These are phyloP conservation scores for Caenorhabditis angaria DNA, from an alignment of 2,888 invertebrate genomes.

Conservation along the genomic window DNA sequence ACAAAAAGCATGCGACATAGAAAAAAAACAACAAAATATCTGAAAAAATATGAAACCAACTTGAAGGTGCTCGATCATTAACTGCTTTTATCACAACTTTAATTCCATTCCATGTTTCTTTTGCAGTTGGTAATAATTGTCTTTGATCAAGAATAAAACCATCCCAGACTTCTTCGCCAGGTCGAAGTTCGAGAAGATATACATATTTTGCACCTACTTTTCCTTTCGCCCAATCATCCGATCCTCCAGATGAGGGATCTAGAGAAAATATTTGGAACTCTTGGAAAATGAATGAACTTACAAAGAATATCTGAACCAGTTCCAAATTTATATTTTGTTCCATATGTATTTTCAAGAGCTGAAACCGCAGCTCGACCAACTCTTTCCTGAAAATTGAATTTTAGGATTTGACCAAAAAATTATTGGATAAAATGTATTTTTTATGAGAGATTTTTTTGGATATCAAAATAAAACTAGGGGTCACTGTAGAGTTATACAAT, in stretches of 20 bases:
- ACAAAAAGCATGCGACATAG: background rate
- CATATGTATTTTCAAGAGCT: slow-evolving; percentile 67
- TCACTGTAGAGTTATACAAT: too few species aligned
- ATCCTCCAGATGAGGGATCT: slow-evolving; percentile 71
- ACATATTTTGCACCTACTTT: slow-evolving; percentile 69
- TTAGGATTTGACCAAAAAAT: too few species aligned
- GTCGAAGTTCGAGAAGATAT: slow-evolving; percentile 70
- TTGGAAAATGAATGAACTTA: too few species aligned
- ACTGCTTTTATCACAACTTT: slow-evolving; percentile 69
- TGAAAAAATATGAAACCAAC: background rate
- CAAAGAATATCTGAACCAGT: slow-evolving; percentile 72
- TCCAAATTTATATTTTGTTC: slow-evolving; percentile 70
- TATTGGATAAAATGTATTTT: too few species aligned
- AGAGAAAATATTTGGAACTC: slow-evolving; percentile 5
- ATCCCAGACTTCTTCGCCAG: slow-evolving; percentile 72
- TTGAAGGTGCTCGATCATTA: slow-evolving; percentile 26
- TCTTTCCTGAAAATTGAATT: too few species aligned
- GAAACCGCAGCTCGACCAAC: slow-evolving; percentile 64
- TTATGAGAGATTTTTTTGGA: too few species aligned
- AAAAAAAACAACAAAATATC: background rate
- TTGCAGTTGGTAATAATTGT: slow-evolving; percentile 70
- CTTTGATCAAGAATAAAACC: slow-evolving; percentile 70
- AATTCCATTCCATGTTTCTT: slow-evolving; percentile 71
- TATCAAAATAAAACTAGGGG: too few species aligned
- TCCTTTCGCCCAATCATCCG: slow-evolving; percentile 72